Conservation (phyloP, 2,888 invertebrate species). For the Osmoderma eremita region DNA sequence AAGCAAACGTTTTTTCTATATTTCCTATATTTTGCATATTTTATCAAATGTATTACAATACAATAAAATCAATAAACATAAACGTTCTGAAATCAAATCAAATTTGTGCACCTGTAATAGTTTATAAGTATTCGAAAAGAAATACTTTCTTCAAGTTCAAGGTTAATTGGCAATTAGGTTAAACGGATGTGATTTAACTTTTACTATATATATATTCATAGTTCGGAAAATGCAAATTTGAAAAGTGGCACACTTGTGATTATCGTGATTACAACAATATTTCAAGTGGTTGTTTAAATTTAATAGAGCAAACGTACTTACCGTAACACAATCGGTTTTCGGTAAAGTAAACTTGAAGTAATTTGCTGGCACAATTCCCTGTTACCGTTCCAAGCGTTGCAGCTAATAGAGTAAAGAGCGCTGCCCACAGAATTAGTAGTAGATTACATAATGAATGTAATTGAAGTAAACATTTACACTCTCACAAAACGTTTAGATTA, state of each 20-base stretch:
- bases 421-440: not conserved
- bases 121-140: too few species aligned
- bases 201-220: conserved; percentile 11
- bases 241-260: conserved; percentile 16
- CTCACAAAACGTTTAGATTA: too few species aligned
- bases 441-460: not conserved
- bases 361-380: conserved; percentile 6
- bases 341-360: not conserved
- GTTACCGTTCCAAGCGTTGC: not conserved
- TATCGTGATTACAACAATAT: conserved; percentile 12
- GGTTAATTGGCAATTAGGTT: conserved; percentile 12
- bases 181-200: conserved; percentile 21
- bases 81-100: too few species aligned
- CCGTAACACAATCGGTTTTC: conserved; percentile 1
- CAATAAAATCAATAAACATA: too few species aligned
- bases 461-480: too few species aligned
- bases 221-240: conserved; percentile 3
- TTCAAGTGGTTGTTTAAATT: conserved; percentile 22
- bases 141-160: conserved; percentile 22
- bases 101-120: too few species aligned
- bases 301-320: conserved; percentile 25
- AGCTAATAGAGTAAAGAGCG: not conserved
- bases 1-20: too few species aligned
- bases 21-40: too few species aligned
- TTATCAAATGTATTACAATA: too few species aligned